These are phyloP conservation scores for Scaptomyza reducta DNA, from an alignment of 2,888 invertebrate genomes.

Conservation along the genomic window DNA sequence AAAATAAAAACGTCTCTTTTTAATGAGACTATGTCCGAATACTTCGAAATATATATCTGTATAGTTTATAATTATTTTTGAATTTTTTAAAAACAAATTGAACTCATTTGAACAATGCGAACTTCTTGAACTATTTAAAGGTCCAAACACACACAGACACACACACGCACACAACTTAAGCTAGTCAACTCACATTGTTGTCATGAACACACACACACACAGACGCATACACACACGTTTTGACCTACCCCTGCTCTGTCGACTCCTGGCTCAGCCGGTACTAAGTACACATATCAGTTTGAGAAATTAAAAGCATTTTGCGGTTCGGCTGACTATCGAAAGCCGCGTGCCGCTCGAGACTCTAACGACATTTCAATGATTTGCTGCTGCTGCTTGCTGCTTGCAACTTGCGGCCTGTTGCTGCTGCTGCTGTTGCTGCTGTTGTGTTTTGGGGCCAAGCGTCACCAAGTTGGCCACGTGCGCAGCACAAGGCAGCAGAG, in stretches of 20 bases:
- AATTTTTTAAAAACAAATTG: not conserved
- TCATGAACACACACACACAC: conserved; percentile 1
- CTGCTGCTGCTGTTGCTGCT: conserved; percentile 16
- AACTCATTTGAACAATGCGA: conserved; percentile 11
- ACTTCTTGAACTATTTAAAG: conserved; percentile 19
- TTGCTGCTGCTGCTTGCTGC: conserved; percentile 57
- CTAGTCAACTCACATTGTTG: conserved; percentile 2
- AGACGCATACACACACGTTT: not conserved
- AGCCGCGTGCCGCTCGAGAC: conserved; percentile 70
- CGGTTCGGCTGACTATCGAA: conserved; percentile 71
- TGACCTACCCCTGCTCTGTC: not conserved
- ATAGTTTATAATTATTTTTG: too few relatives aligned
- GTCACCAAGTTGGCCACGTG: conserved; percentile 75
- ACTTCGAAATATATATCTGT: too few relatives aligned
- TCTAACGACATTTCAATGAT: conserved; percentile 80
- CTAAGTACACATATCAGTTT: conserved; percentile 73
- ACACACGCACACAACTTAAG: conserved; percentile 10
- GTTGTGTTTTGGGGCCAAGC: conserved; percentile 56
- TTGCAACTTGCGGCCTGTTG: conserved; percentile 19
- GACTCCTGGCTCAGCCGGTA: conserved; percentile 4
- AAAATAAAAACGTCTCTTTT: not conserved
- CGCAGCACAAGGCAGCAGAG: conserved; percentile 67
- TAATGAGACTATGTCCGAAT: not conserved
- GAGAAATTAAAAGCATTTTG: conserved; percentile 80
- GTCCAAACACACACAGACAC: not conserved